Evolutionary conservation across 2,797 vertebrate genomes (phyloP).

Genomic region (Schizopygopsis malacanthus): DNA sequence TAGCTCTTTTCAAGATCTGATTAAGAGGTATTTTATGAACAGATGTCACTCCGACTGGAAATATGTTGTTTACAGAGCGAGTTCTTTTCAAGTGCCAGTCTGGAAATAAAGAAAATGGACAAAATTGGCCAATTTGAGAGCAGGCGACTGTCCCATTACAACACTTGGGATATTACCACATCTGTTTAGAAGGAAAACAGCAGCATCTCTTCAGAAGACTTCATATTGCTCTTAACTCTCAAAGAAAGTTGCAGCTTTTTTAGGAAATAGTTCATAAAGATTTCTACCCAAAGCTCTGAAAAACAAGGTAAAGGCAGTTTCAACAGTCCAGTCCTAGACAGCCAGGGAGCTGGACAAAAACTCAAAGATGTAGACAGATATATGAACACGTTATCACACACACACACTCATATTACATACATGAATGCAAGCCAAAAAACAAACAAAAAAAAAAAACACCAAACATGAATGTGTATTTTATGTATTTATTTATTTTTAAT

Average conservation of each 20-base stretch:
- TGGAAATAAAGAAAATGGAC: conserved; percentile 59
- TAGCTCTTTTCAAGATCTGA: conserved; percentile 61
- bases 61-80: conserved; percentile 25
- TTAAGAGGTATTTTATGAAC: conserved; percentile 63
- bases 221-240: conserved; percentile 80
- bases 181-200: conserved; percentile 58
- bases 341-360: background rate
- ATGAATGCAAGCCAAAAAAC: no score
- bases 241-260: conserved; percentile 76
- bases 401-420: no score
- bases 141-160: conserved; percentile 67
- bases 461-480: no score
- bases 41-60: conserved; percentile 61
- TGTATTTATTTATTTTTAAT: no score
- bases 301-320: conserved; percentile 76
- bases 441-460: no score
- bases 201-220: conserved; percentile 67
- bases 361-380: no score
- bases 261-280: background rate
- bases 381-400: no score
- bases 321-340: conserved; percentile 64
- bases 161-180: conserved; percentile 68
- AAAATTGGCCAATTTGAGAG: conserved; percentile 70
- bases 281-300: conserved; percentile 77
- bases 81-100: conserved; percentile 73